Base-by-base conservation (phyloP, 2,888 invertebrate genomes). In the Caenorhabditis macrosperma region DNA sequence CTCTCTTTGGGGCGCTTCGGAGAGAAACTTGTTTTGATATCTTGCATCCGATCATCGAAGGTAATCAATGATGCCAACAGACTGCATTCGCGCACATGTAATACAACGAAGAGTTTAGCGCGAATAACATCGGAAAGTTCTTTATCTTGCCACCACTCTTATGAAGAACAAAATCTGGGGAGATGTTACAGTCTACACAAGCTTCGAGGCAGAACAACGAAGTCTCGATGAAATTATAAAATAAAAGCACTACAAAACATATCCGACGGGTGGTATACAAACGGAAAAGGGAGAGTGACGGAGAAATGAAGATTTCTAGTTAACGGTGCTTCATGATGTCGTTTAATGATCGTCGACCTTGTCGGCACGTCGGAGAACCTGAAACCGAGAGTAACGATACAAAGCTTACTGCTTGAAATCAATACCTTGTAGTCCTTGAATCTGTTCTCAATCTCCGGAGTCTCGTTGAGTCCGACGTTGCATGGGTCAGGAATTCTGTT, bases 311-410 rank as follows among this genome's bases (percentile, higher is more conserved):
- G 67, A 20, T 33, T 55, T 74, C 77, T 77, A 77, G 24, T 69
- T 48, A 69, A 64, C 69, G 52, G 44, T 48, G 54, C 59, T 64
- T 54, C 41, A 17, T 22, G 17, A 24, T 46, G 28, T 67, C 72
- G 79, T 66, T 82, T 88, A 88, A 81, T 88, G 88, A 81, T 88
- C 88, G 77, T 88, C 88, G 44, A 88, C 88, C 83, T 88, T 88
- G 78, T 88, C 88, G 60, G 88, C 86, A 71, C 88, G 85, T 74
- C 88, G 83, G 74, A 88, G 86, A 80, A 88, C 88, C 85, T 85
- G 68, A 68, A 85, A 66, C 5, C 15, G 4, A 28, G 26, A 59
- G 28, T 4, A 15, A 28, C 1, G 28, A 38, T 7, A 12, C 7
- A 30, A 46, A 15, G 30, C 17, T 57, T 12, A 28, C 12, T 63